phyloP scores from a whole-genome alignment of 1,140 invertebrate genomes.

The Diploscapter pachys region DNA sequence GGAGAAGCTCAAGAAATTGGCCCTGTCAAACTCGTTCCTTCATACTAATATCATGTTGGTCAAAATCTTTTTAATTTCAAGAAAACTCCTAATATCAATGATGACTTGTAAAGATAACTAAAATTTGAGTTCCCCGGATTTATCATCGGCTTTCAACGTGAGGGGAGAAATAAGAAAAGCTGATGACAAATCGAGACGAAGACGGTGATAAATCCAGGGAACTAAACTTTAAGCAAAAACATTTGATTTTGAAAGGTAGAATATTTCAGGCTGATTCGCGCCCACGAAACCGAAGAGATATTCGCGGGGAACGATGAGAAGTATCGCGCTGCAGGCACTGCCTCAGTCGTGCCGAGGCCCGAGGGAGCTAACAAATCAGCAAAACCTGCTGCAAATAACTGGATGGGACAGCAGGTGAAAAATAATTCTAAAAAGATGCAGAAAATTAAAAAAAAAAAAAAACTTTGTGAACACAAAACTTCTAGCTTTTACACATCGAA shows the following conservation, averaged over 20 bases:
- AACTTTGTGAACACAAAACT: too few species aligned
- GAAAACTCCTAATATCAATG: background rate
- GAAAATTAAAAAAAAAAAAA: too few species aligned
- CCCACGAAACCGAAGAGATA: slow-evolving; percentile 94
- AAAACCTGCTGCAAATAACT: slow-evolving; percentile 28
- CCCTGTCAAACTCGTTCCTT: slow-evolving; percentile 60
- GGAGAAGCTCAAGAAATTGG: slow-evolving; percentile 84
- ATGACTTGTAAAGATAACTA: too few species aligned
- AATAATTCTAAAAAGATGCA: too few species aligned
- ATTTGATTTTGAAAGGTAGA: too few species aligned
- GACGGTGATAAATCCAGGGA: slow-evolving; percentile 23
- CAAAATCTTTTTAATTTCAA: background rate
- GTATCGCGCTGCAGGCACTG: slow-evolving; percentile 76
- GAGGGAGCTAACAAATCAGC: slow-evolving; percentile 13
- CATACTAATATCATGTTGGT: slow-evolving; percentile 51
- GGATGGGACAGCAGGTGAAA: slow-evolving; percentile 48
- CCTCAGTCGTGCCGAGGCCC: slow-evolving; percentile 24
- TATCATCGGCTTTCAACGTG: slow-evolving; percentile 4
- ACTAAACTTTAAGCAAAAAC: slow-evolving; percentile 6
- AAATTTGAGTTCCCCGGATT: background rate
- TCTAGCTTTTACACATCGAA: too few species aligned
- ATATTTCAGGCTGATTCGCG: slow-evolving; percentile 63
- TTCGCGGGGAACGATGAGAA: slow-evolving; percentile 97
- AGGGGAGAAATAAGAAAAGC: too few species aligned
- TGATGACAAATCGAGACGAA: too few species aligned